These are phyloP conservation scores for Apodemia hepburni DNA, from an alignment of 2,888 invertebrate species.

Conservation along the genomic window DNA sequence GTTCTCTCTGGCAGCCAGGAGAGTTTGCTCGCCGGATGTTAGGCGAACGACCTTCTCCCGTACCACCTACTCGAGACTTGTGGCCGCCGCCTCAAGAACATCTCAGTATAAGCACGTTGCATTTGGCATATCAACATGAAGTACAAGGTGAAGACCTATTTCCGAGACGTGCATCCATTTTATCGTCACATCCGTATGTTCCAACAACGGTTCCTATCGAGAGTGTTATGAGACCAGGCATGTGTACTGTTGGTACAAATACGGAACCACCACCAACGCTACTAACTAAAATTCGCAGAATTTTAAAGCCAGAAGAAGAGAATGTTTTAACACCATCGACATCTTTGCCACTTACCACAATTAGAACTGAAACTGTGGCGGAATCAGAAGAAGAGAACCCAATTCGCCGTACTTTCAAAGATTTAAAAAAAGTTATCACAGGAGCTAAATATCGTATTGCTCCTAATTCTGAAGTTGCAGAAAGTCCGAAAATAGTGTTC, in stretches of 20 bases:
- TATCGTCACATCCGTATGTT: slow-evolving; percentile 49
- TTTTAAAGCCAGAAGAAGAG: slow-evolving; percentile 47
- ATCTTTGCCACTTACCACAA: slow-evolving; percentile 52
- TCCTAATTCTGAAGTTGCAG: slow-evolving; percentile 53
- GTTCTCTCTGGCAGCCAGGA: slow-evolving; percentile 74
- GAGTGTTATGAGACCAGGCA: slow-evolving; percentile 43
- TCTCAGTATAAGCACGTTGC: slow-evolving; percentile 68
- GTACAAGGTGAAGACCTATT: slow-evolving; percentile 41
- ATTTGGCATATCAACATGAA: slow-evolving; percentile 62
- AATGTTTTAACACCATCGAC: slow-evolving; percentile 43
- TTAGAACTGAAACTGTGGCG: slow-evolving; percentile 52
- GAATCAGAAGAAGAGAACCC: slow-evolving; percentile 52
- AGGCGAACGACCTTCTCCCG: slow-evolving; percentile 67
- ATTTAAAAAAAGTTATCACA: slow-evolving; percentile 59
- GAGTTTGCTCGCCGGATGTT: slow-evolving; percentile 69
- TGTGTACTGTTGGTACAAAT: slow-evolving; percentile 68
- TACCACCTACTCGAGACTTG: slow-evolving; percentile 66
- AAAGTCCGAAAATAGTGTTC: slow-evolving; percentile 70
- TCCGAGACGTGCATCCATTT: slow-evolving; percentile 54
- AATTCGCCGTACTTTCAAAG: slow-evolving; percentile 51
- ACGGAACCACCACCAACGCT: slow-evolving; percentile 62
- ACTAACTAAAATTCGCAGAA: slow-evolving; percentile 43
- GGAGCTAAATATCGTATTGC: slow-evolving; percentile 64
- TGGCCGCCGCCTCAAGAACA: slow-evolving; percentile 58
- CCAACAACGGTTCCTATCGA: slow-evolving; percentile 44